These are phyloP conservation scores for Theristicus caerulescens DNA, from an alignment of 2,113 vertebrate genomes.

Conservation along the genomic window DNA sequence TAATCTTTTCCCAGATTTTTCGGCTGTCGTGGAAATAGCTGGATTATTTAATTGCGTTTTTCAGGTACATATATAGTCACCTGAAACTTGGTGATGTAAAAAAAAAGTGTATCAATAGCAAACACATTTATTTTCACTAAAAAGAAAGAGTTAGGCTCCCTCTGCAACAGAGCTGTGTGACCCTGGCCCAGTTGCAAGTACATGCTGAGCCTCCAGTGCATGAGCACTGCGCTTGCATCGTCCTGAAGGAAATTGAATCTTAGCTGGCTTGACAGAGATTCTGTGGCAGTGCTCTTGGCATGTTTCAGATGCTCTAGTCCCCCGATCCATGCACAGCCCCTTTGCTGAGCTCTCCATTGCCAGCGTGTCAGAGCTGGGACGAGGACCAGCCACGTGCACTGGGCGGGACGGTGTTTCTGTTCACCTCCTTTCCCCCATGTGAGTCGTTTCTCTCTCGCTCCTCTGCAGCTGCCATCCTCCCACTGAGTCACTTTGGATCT, in stretches of 20 bases:
- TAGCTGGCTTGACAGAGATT: neutral
- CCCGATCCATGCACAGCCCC: neutral
- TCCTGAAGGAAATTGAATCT: neutral
- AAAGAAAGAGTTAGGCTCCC: neutral
- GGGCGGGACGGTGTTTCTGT: neutral
- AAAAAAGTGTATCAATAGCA: neutral
- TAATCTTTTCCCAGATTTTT: constrained; percentile 32
- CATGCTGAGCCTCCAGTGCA: neutral
- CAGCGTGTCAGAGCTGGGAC: neutral
- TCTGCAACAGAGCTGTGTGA: neutral
- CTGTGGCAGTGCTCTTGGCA: fast-evolving
- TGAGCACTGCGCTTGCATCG: neutral
- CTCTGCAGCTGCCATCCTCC: neutral
- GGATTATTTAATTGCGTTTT: constrained; percentile 23
- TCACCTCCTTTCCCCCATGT: neutral
- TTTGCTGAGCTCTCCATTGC: neutral
- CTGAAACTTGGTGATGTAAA: neutral
- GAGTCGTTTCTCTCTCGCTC: neutral
- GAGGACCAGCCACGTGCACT: neutral
- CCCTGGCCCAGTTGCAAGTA: neutral
- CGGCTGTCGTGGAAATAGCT: neutral
- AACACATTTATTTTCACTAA: neutral
- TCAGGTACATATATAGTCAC: neutral
- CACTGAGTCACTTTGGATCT: neutral
- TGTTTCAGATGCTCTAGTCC: neutral